These are phyloP conservation scores for Pocota personata DNA, from an alignment of 2,888 invertebrate species.

Conservation along the genomic window DNA sequence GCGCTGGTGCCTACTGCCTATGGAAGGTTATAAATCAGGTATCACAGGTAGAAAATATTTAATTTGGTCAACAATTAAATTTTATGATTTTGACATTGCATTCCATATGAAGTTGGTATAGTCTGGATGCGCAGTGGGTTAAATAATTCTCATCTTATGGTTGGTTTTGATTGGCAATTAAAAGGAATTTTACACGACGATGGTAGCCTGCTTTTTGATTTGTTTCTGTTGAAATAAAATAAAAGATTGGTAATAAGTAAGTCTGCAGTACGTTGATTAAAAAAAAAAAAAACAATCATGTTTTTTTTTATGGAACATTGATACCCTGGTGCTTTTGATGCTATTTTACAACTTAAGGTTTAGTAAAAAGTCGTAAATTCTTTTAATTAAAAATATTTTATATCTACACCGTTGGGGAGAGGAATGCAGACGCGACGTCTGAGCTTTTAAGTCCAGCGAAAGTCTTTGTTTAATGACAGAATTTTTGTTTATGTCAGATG, in stretches of 20 bases:
- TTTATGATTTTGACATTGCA: slow-evolving; percentile 58
- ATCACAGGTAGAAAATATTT: slow-evolving; percentile 39
- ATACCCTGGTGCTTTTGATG: not conserved
- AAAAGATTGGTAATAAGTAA: not conserved
- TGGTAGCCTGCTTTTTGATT: slow-evolving; percentile 6
- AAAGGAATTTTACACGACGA: not conserved
- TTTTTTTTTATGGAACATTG: not conserved
- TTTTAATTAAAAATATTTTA: slow-evolving; percentile 6
- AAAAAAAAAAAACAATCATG: not conserved
- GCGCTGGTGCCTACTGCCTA: not conserved
- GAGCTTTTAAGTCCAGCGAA: not conserved
- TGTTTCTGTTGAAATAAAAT: not conserved
- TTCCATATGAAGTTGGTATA: not conserved
- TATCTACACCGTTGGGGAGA: not conserved
- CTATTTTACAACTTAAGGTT: not conserved
- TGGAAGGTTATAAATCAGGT: slow-evolving; percentile 31
- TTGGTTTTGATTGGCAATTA: slow-evolving; percentile 36
- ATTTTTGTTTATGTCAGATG: too few species aligned
- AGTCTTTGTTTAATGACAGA: not conserved
- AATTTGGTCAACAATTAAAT: slow-evolving; percentile 50
- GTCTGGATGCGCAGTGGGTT: not conserved
- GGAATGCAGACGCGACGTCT: not conserved
- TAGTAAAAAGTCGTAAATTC: slow-evolving; percentile 9
- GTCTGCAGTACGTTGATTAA: not conserved
- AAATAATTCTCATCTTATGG: slow-evolving; percentile 1